Conservation (phyloP, 23 tunicate genomes). For the Trididemnum miniatum region DNA sequence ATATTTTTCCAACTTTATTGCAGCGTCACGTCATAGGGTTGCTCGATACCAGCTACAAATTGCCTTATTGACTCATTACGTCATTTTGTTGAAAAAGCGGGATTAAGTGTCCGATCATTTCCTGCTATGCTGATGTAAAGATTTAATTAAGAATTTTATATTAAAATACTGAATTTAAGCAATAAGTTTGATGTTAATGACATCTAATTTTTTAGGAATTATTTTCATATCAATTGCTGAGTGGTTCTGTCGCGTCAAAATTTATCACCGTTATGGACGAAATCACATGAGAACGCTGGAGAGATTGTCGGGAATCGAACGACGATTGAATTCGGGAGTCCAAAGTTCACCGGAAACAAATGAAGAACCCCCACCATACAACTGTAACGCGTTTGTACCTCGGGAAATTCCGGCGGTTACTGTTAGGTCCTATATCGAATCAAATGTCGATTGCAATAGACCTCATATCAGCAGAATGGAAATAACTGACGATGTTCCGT, state of each 20-base stretch:
- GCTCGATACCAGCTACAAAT: too few species aligned
- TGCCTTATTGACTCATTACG: too few species aligned
- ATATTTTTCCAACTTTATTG: too few species aligned
- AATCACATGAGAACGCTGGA: constrained; percentile 15
- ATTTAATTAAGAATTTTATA: too few species aligned
- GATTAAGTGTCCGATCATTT: too few species aligned
- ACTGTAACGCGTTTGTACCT: neutral
- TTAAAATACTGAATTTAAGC: too few species aligned
- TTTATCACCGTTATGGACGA: constrained; percentile 16
- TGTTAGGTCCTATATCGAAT: neutral
- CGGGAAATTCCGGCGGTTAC: neutral
- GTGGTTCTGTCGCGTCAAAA: constrained; percentile 17
- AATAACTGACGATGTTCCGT: neutral
- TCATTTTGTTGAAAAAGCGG: too few species aligned
- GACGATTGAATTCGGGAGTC: neutral
- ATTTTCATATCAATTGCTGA: constrained; percentile 17
- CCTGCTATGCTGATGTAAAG: too few species aligned
- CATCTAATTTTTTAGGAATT: constrained; percentile 15
- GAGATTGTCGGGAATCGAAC: constrained; percentile 12
- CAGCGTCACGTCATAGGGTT: too few species aligned
- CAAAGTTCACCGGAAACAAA: too few species aligned
- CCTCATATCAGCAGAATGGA: neutral
- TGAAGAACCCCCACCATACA: constrained; percentile 14
- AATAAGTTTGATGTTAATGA: too few species aligned
- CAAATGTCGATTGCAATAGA: neutral